Evolutionary conservation across 2,113 vertebrate species (phyloP), one percentile per base, ranked within the genome.

Genomic region (Megaceryle torquata): DNA sequence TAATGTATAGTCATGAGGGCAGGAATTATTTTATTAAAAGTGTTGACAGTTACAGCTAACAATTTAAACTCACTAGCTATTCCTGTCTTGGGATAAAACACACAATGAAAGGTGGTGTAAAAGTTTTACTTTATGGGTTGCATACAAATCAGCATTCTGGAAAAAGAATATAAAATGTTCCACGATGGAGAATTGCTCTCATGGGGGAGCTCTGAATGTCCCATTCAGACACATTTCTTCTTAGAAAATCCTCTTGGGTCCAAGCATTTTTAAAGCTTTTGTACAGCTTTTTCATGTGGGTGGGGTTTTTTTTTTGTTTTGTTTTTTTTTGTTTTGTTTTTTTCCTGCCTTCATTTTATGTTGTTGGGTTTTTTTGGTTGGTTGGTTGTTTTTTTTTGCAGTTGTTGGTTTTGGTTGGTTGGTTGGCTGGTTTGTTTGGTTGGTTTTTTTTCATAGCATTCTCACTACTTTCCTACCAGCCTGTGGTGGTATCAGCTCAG

Each of bases 61-160:
- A 56, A 79, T 64, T 89, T 68, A 57, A 65, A 31, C 44, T 88
- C 71, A 24, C 37, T 87, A n/a, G 35, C 53, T 50, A 37, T 65
- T 80, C 24, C 33, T 15, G 1, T 80, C 67, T 65, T 35, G 28
- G 63, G 71, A 44, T 88, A 80, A 91, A 96, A 35, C 46, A 31
- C 25, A 11, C 14, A 71, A 54, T 1, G 2, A 86, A 91, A 87
- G 67, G 35, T 64, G 57, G 29, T 2, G 3, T 76, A 43, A 15
- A 89, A 89, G 75, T 94, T 88, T 91, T 89, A 70, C 67, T 82
- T 57, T 94, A 85, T 60, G 87, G 81, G 89, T 86, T 24, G 57
- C 74, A 84, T 50, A 70, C 75, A 77, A 93, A 95, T 88, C 53
- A 61, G 63, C 54, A 63, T 90, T 91, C 88, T 82, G 82, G 63